phyloP scores from a whole-genome alignment of 2,888 invertebrate species.

The Gymnocheta viridis region DNA sequence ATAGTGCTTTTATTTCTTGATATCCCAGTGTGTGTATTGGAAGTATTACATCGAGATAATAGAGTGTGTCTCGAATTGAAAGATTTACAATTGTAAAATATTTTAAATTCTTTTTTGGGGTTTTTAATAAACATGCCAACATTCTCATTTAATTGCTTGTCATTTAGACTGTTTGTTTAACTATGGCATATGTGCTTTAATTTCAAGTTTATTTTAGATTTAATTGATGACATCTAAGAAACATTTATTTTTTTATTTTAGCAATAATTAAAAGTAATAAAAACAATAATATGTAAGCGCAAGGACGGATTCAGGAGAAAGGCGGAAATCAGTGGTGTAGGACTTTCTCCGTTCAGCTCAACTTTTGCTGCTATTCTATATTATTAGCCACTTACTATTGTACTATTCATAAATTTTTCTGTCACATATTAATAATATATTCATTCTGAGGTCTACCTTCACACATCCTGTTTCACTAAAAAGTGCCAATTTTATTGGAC shows the following conservation, averaged over 20 bases:
- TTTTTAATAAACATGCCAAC: conserved; percentile 66
- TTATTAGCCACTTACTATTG: no score
- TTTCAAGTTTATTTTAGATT: not conserved
- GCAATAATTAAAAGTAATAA: not conserved
- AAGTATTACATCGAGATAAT: conserved; percentile 46
- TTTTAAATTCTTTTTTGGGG: conserved; percentile 31
- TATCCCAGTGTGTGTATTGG: not conserved
- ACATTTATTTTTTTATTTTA: not conserved
- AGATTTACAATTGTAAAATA: conserved; percentile 52
- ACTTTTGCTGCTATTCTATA: no score
- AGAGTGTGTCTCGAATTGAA: conserved; percentile 46
- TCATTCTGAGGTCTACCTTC: no score
- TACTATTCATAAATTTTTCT: no score
- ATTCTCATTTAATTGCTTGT: conserved; percentile 63
- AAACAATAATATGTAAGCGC: not conserved
- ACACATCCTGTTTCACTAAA: no score
- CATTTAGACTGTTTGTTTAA: not conserved
- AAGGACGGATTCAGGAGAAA: not conserved
- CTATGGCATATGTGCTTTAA: not conserved
- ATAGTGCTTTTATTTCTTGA: not conserved
- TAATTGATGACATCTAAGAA: not conserved
- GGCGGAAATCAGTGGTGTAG: no score
- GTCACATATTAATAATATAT: no score
- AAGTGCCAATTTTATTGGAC: no score
- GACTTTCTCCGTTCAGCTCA: no score